Percentiles rank a stretch among this genome's conserved stretches.
These are phyloP conservation scores for Syngnathus typhle DNA, from an alignment of 2,113 vertebrate genomes.

Conservation along the genomic window DNA sequence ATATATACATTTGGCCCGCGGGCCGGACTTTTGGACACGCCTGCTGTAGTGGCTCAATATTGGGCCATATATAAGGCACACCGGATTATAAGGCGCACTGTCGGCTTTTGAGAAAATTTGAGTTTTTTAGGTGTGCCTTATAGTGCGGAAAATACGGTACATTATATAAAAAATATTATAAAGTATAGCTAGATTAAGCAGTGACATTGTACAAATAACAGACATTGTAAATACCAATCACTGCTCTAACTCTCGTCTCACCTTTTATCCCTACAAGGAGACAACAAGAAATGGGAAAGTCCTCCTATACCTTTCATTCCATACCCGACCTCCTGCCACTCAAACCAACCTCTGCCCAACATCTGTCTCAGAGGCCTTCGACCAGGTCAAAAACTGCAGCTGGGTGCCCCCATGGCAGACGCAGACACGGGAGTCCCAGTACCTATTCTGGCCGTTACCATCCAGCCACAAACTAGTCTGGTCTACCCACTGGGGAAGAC, in stretches of 20 bases:
- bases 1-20: no score
- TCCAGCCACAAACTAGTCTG: conserved; percentile 76
- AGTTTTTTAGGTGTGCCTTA: no score
- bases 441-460: conserved; percentile 80
- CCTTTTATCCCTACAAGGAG: conserved; percentile 52
- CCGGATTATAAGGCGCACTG: no score
- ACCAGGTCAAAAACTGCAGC: conserved; percentile 62
- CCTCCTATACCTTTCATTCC: conserved; percentile 78
- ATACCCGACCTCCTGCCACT: conserved; percentile 67
- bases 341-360: conserved; percentile 58
- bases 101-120: no score
- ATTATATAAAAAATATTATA: background rate
- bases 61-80: no score
- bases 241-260: background rate
- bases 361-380: conserved; percentile 65
- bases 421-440: conserved; percentile 76
- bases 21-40: no score
- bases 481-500: conserved; percentile 77
- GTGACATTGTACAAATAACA: background rate
- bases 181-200: background rate
- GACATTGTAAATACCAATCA: background rate
- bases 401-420: conserved; percentile 78
- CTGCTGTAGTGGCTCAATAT: no score
- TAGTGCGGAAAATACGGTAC: no score
- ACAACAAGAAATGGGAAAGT: conserved; percentile 59